A percentile compares a stretch with the other conserved stretches of the same genome.
phyloP scores from a whole-genome alignment of 2,888 invertebrate genomes.

The Agonopterix heracliana region DNA sequence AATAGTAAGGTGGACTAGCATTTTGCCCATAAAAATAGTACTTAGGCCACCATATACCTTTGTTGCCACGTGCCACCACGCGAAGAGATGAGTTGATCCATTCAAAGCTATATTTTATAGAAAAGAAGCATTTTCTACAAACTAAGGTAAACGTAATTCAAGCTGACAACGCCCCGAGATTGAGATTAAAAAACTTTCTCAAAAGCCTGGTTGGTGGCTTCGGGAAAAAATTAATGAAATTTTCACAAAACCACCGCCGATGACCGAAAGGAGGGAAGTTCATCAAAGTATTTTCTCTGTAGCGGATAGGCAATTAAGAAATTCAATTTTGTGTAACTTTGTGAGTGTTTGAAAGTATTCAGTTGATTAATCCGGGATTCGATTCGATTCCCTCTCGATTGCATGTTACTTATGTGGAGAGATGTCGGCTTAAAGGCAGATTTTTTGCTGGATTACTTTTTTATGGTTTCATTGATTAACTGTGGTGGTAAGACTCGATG shows the following conservation, averaged over 20 bases:
- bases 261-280: conserved; percentile 53
- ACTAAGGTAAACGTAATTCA: conserved; percentile 45
- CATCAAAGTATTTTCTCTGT: conserved; percentile 55
- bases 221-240: conserved; percentile 61
- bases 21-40: no score
- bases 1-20: no score
- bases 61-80: no score
- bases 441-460: background rate
- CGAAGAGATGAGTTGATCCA: no score
- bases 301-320: conserved; percentile 59
- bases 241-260: conserved; percentile 45
- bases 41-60: no score
- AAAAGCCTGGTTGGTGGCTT: conserved; percentile 34
- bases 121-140: background rate
- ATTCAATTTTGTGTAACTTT: conserved; percentile 46
- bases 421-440: background rate
- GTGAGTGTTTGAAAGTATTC: conserved; percentile 4
- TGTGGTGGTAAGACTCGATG: no score
- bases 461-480: no score
- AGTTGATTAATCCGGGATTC: background rate
- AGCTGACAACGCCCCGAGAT: conserved; percentile 39
- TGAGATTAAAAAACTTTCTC: conserved; percentile 68
- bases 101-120: no score
- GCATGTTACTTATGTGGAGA: background rate
- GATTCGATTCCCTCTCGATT: no score